Evolutionary conservation across 2,113 vertebrate genomes (phyloP), one percentile per base, ranked within the genome.

Genomic region (Oncorhynchus mykiss): DNA sequence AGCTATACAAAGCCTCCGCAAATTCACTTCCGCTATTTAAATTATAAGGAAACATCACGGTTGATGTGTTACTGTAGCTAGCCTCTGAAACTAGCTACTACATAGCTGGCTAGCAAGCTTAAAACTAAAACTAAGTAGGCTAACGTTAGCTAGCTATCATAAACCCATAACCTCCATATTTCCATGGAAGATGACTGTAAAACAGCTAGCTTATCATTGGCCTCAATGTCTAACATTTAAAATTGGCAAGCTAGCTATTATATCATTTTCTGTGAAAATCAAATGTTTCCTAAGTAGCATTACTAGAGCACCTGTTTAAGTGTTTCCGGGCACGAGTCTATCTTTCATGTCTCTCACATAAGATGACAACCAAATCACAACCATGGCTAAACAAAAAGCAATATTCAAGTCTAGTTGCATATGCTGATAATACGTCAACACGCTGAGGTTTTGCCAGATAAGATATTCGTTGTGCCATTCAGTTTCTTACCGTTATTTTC

Each of bases 401-500:
- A 45, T 11, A 45, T 45, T 11, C 39, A 45, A 25, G 27, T 4
- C 2, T 39, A 20, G 12, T 20, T 68, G 3, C 16, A 67, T 45
- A 2, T 3, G 16, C 16, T 18, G 27, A 14, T n/a, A 16, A 29
- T 27, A 5, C 59, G n/a, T 29, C 24, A 34, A 67, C 14, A n/a
- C 27, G 12, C n/a, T 39, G 20, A 34, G 27, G 12, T 18, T 34
- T 14, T 8, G 18, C 6, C 18, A 20, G 18, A 67, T 18, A 31
- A 34, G 29, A 20, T 20, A 4, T 14, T 1, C 25, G n/a, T 62
- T 49, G 64, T 60, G 68, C 48, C 66, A 62, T 22, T 22, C 13
- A n/a, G 62, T 51, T 79, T 67, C 92, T 92, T 92, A 94, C 93
- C 93, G 92, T 91, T 88, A 60, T 82, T 83, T 81, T 16, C 48